Evolutionary conservation across 37 sponge, comb jelly and placozoan species (phyloP).

Genomic region (Bolinopsis microptera): DNA sequence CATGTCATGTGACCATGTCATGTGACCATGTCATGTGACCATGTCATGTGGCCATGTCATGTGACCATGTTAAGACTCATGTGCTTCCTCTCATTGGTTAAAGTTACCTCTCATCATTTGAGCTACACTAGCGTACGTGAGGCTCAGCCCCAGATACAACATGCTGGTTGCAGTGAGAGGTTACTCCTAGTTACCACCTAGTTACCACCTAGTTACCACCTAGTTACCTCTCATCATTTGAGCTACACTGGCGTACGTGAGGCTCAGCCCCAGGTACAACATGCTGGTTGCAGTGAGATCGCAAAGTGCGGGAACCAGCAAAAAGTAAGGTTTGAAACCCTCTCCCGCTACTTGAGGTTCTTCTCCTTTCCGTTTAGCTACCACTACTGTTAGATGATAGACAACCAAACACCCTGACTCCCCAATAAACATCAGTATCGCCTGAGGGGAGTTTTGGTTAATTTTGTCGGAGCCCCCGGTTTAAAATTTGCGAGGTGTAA

Average conservation of each 20-base stretch:
- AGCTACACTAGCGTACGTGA: slow-evolving; percentile 92
- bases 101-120: slow-evolving; percentile 87
- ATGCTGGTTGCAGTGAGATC: slow-evolving; percentile 84
- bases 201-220: neutral
- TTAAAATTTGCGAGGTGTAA: too few relatives aligned
- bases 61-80: too few relatives aligned
- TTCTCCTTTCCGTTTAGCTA: slow-evolving; percentile 45
- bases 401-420: slow-evolving; percentile 84
- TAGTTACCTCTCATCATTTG: slow-evolving; percentile 85
- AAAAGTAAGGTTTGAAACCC: slow-evolving; percentile 87
- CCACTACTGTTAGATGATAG: slow-evolving; percentile 70
- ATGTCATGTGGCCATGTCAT: too few relatives aligned
- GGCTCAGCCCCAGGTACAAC: slow-evolving; percentile 91
- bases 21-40: too few relatives aligned
- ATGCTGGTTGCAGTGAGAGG: slow-evolving; percentile 79
- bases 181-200: too few relatives aligned
- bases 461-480: too few relatives aligned
- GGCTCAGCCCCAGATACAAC: slow-evolving; percentile 91
- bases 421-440: slow-evolving; percentile 89
- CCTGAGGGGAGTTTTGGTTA: too few relatives aligned
- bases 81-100: too few relatives aligned
- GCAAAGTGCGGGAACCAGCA: slow-evolving; percentile 89
- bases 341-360: slow-evolving; percentile 71
- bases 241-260: slow-evolving; percentile 92
- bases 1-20: too few relatives aligned